phyloP scores from a whole-genome alignment of 2,113 vertebrate species.

The Lepisosteus osseus region DNA sequence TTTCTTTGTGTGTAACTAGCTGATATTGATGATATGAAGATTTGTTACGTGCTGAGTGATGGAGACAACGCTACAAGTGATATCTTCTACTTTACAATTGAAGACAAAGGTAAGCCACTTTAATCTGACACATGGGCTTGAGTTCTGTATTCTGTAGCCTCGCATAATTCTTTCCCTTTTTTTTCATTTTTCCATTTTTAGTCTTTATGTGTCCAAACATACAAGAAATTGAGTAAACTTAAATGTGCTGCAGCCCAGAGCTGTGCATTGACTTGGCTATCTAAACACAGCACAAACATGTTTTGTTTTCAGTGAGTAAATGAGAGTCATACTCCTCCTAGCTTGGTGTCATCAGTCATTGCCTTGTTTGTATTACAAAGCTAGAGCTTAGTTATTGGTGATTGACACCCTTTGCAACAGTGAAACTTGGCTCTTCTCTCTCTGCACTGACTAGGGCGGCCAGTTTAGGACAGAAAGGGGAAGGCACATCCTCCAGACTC shows the following conservation, averaged over 20 bases:
- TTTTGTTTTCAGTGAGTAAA: background rate
- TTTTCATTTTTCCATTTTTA: too few relatives aligned
- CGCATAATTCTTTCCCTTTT: too few relatives aligned
- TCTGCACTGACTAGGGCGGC: conserved; percentile 27
- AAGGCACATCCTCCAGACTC: conserved; percentile 33
- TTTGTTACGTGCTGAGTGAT: conserved; percentile 73
- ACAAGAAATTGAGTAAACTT: too few relatives aligned
- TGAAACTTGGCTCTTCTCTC: conserved; percentile 26
- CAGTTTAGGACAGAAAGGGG: conserved; percentile 40
- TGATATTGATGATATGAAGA: conserved; percentile 79
- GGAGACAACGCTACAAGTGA: conserved; percentile 73
- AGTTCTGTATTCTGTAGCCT: background rate
- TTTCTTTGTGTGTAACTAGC: conserved; percentile 52
- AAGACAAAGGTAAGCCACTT: conserved; percentile 72
- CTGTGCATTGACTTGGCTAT: too few relatives aligned
- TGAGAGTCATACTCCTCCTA: conserved; percentile 22
- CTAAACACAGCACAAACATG: too few relatives aligned
- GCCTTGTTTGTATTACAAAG: conserved; percentile 56
- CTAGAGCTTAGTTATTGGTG: conserved; percentile 51
- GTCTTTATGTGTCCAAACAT: too few relatives aligned
- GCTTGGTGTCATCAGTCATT: conserved; percentile 29
- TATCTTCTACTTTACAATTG: conserved; percentile 77
- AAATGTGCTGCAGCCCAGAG: too few relatives aligned
- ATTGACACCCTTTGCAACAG: conserved; percentile 39
- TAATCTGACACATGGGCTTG: background rate